Conservation (phyloP, 2,888 invertebrate genomes). For the Agrochola lychnidis region DNA sequence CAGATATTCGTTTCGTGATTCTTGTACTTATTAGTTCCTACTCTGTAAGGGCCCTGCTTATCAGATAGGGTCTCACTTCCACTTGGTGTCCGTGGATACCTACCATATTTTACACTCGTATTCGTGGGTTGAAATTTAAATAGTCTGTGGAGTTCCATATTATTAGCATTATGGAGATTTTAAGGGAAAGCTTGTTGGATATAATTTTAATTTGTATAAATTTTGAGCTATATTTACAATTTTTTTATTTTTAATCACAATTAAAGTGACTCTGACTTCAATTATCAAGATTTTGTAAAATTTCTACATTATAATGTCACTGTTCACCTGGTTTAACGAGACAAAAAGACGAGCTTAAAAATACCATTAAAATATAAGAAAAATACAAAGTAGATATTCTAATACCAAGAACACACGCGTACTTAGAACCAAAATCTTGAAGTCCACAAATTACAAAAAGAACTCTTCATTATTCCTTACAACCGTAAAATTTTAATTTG, state of each 20-base stretch:
- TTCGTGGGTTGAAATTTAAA: conserved; percentile 62
- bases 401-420: neutral
- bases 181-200: conserved; percentile 5
- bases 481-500: conserved; percentile 65
- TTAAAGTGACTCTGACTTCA: too few relatives aligned
- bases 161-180: conserved; percentile 31
- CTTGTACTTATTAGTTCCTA: conserved; percentile 24
- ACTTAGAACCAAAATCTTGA: conserved; percentile 20
- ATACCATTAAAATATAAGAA: neutral
- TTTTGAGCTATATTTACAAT: neutral
- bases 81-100: conserved; percentile 40
- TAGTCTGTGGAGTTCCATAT: conserved; percentile 43
- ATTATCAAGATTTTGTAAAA: neutral
- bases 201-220: neutral
- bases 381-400: too few relatives aligned
- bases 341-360: neutral
- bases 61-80: conserved; percentile 47
- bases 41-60: conserved; percentile 20
- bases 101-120: conserved; percentile 60
- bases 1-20: conserved; percentile 19
- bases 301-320: neutral
- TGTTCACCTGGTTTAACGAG: neutral
- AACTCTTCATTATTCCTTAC: conserved; percentile 52
- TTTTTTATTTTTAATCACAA: too few relatives aligned
- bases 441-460: conserved; percentile 51